Base-by-base conservation (phyloP, 1,140 invertebrate species). In the Drosophila eugracilis region DNA sequence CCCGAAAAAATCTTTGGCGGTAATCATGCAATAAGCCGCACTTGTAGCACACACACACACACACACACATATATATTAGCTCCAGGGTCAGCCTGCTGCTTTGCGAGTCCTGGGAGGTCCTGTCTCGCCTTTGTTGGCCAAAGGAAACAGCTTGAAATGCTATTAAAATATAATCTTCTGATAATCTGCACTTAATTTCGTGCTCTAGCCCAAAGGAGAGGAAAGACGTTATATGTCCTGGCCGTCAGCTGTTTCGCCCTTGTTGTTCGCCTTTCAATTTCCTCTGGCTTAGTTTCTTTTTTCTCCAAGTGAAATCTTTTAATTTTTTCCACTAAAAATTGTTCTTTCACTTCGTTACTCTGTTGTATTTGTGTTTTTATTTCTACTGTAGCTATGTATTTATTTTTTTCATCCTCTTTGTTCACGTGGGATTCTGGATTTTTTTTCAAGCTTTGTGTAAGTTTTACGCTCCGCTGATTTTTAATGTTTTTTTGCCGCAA, bases 111-210 rank as follows among this genome's bases (percentile, higher is more conserved):
- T 39, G 7, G 44, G 32, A 22, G 14, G 28, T 26, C 17, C 55
- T 36, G 52, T 21, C 54, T 71, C 47, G 10, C 36, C 22, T 39
- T 32, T 48, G 32, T 48, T 30, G 53, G 73, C 67, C 63, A 58
- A 88, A 66, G 83, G 83, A 76, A 86, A 86, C 83, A 88, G 83
- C 83, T 88, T 86, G 83, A 86, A 86, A 86, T 86, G 83, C 83
- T 86, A 86, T 86, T 86, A 86, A 86, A 86, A 86, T 86, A 86
- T 86, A 88, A 86, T 86, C 83, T 86, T 67, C 83, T 86, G 83
- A 86, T 86, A 86, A 86, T 86, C 83, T 86, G 70, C 83, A 86
- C 83, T 88, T 86, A 88, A 86, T 86, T 88, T 86, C 78, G 74
- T 81, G 74, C 77, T 80, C 45, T 65, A 52, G 37, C 44, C 76